Conservation (phyloP, 2,888 invertebrate species). For the Xestia rhomboidea region DNA sequence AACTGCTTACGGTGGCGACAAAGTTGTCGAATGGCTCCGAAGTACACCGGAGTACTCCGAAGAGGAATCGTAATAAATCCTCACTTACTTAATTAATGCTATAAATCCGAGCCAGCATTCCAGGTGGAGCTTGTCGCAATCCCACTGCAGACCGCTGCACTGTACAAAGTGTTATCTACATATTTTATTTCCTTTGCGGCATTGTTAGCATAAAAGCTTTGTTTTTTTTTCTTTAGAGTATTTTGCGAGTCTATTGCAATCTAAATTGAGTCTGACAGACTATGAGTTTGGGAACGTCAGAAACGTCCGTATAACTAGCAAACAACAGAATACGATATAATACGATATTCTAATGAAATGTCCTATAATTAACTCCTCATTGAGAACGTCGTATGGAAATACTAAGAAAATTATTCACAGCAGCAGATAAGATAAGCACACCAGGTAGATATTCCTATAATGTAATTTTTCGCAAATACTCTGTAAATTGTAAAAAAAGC, state of each 20-base stretch:
- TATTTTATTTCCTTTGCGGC: conserved; percentile 43
- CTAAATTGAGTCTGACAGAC: background rate
- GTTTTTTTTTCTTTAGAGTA: background rate
- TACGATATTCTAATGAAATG: background rate
- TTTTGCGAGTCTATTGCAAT: background rate
- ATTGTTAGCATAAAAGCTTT: conserved; percentile 25
- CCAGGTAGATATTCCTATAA: background rate
- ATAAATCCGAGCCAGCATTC: conserved; percentile 71
- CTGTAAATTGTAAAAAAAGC: background rate
- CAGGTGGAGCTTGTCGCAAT: conserved; percentile 72
- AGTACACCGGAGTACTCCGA: conserved; percentile 55
- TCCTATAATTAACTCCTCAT: background rate
- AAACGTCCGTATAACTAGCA: background rate
- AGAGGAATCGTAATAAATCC: conserved; percentile 70
- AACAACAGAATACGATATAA: background rate
- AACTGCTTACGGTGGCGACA: conserved; percentile 61
- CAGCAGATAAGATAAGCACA: too few species aligned
- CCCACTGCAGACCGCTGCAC: conserved; percentile 63
- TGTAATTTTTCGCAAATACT: background rate
- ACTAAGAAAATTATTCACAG: background rate
- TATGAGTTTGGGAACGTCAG: background rate
- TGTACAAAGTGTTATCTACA: conserved; percentile 53
- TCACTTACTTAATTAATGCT: conserved; percentile 74
- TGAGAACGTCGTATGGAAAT: background rate
- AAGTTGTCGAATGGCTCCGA: conserved; percentile 70